Evolutionary conservation across 1,140 invertebrate genomes (phyloP).

Genomic region (Drosophila prosaltans): DNA sequence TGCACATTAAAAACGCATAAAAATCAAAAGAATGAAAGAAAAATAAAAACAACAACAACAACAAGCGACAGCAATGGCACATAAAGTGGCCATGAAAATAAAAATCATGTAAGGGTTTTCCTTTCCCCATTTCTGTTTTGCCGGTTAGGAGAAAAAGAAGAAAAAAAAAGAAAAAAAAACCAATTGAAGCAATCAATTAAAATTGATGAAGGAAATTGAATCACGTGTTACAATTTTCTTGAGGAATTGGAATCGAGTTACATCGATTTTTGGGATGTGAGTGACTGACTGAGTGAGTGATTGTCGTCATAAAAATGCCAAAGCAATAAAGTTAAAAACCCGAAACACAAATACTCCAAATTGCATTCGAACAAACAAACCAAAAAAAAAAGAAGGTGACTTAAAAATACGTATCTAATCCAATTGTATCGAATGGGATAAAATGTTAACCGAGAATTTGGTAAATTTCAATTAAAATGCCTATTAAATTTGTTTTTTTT

Average conservation of each 20-base stretch:
- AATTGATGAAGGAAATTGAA: constrained; percentile 77
- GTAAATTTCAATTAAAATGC: no score
- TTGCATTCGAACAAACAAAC: neutral
- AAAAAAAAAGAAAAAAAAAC: constrained; percentile 23
- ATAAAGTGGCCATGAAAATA: constrained; percentile 71
- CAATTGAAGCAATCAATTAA: constrained; percentile 78
- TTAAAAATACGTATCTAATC: no score
- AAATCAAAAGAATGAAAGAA: constrained; percentile 43
- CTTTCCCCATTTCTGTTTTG: neutral
- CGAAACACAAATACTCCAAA: neutral
- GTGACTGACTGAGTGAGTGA: constrained; percentile 27
- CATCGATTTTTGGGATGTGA: neutral
- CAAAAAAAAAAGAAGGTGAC: no score
- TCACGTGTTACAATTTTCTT: constrained; percentile 72
- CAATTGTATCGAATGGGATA: no score
- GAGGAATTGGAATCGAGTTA: constrained; percentile 43
- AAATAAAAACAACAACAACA: constrained; percentile 41
- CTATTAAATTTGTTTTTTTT: no score
- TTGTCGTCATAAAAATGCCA: constrained; percentile 35
- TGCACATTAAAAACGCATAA: constrained; percentile 78
- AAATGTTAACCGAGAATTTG: no score
- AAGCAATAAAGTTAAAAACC: constrained; percentile 20
- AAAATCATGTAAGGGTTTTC: constrained; percentile 33
- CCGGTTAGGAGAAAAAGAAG: neutral
- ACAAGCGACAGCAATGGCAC: constrained; percentile 29